Base-by-base conservation (phyloP, 2,888 invertebrate species). In the Didymodactylos carnosus region DNA sequence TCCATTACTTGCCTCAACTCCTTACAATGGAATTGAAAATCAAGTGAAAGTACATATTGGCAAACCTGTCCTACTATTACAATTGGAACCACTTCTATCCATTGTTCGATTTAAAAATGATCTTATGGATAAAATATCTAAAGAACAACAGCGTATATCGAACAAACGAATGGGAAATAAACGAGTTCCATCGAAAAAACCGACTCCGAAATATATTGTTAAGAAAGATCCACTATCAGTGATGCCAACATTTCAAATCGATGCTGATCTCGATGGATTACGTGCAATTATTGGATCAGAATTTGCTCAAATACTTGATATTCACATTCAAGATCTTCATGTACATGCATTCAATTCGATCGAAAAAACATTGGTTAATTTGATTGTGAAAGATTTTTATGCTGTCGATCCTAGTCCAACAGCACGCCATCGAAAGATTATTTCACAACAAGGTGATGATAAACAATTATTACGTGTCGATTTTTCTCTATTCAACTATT, bases 221-320 rank as follows among this genome's bases (percentile, higher is more conserved):
- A 23, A 11, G 10, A 11, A 23, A 49, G 49, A 8, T 49, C 3
- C 25, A 23, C 11, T 25, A 49, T 6, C 3, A 23, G 49, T 25
- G 11, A 49, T 2, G 2, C 46, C 46, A 23, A 49, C 49, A 49
- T 3, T 49, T 16, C 23, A 23, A 49, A 49, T 49, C 7, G 23
- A 49, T 23, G 49, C 8, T 23, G 19, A 49, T 49, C 13, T 49
- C n/a, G 49, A 49, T 23, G 23, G 25, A 49, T 49, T 49, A 11
- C 49, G 8, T 49, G 13, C 25, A 23, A 16, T 49, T 49, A 49
- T 49, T 49, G 23, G 23, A 49, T 23, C 49, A 1, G 25, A 23
- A 8, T 10, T 87, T 35, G 86, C 88, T 14, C 86, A 88, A 5
- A 84, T 49, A 25, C 25, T 49, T 49, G 23, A 49, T 23, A 13